Conservation (phyloP, 2,797 vertebrate genomes). For the Tokudaia tokunoshimensis region DNA sequence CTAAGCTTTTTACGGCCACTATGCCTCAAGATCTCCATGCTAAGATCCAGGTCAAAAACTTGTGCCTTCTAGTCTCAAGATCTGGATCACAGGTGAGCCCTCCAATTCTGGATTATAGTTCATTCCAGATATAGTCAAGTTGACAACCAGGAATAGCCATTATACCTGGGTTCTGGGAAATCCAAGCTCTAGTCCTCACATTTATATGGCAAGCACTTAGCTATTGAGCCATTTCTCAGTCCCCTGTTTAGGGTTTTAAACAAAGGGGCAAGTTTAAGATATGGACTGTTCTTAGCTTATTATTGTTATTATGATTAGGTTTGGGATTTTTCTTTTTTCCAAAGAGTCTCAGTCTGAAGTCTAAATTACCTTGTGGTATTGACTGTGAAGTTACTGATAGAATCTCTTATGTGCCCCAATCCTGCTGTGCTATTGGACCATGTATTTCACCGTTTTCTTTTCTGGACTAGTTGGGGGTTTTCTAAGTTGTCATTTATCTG, state of each 20-base stretch:
- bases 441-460: background rate
- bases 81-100: background rate
- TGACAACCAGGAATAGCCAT: background rate
- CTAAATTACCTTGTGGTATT: background rate
- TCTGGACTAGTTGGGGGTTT: background rate
- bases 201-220: background rate
- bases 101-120: background rate
- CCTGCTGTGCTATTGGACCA: background rate
- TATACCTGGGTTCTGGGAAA: background rate
- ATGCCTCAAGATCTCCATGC: background rate
- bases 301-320: background rate
- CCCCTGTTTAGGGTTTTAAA: background rate
- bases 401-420: background rate
- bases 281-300: background rate
- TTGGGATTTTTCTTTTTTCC: background rate
- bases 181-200: background rate
- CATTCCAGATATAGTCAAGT: background rate
- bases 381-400: background rate
- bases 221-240: background rate
- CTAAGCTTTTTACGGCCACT: background rate
- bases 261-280: background rate
- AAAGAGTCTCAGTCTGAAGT: background rate
- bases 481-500: background rate
- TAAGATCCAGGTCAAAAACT: background rate
- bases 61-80: background rate